phyloP scores from a whole-genome alignment of 2,797 vertebrate genomes.

The Cossypha heuglini region DNA sequence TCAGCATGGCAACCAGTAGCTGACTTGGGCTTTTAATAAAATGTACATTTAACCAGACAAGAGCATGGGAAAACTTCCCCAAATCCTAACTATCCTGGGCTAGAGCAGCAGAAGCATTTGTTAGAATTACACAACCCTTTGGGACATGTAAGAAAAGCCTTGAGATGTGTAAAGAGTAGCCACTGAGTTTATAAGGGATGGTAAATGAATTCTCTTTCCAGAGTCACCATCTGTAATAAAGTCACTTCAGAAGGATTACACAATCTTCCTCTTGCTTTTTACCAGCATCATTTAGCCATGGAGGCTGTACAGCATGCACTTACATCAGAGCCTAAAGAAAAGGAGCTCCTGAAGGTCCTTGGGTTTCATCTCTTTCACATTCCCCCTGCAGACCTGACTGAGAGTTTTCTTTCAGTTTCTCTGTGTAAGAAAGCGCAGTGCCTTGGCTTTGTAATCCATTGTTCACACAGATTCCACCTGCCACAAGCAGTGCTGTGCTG shows the following conservation, averaged over 20 bases:
- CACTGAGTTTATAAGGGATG: background rate
- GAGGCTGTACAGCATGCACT: background rate
- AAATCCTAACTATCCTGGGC: background rate
- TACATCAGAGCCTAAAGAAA: background rate
- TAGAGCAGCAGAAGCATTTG: background rate
- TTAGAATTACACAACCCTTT: background rate
- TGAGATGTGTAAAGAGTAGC: background rate
- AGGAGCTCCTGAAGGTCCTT: background rate
- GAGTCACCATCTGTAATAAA: background rate
- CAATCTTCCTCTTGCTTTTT: background rate
- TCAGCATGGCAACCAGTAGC: background rate
- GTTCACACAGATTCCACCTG: accelerated
- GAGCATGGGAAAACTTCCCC: background rate
- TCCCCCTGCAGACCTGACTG: background rate
- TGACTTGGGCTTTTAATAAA: background rate
- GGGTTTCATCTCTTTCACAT: background rate
- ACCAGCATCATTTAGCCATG: accelerated
- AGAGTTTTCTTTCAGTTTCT: background rate
- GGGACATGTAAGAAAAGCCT: background rate
- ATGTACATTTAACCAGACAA: background rate
- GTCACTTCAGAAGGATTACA: background rate
- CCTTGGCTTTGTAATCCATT: background rate
- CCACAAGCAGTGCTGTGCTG: background rate
- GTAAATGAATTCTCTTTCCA: background rate
- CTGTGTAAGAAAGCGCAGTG: background rate